Evolutionary conservation across 1,140 invertebrate species (phyloP).

Genomic region (Danaus melanippus): DNA sequence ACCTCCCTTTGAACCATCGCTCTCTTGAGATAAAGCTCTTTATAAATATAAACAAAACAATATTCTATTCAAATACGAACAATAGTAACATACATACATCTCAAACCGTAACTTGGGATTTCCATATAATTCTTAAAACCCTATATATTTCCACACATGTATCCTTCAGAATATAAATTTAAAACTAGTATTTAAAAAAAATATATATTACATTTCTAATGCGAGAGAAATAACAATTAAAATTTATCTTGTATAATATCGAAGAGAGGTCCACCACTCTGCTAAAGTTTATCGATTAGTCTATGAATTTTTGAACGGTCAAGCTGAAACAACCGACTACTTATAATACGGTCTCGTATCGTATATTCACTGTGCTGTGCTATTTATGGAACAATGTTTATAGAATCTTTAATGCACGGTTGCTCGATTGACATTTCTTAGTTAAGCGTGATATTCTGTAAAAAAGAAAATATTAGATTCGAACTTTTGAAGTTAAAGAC

Average conservation of each 20-base stretch:
- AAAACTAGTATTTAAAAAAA: too few relatives aligned
- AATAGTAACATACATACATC: too few relatives aligned
- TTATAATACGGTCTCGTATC: constrained; percentile 26
- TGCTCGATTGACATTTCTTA: constrained; percentile 38
- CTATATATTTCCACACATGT: too few relatives aligned
- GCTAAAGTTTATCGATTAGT: constrained; percentile 43
- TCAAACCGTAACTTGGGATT: too few relatives aligned
- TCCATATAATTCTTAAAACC: too few relatives aligned
- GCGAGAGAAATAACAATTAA: constrained; percentile 1
- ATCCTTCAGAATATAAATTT: too few relatives aligned
- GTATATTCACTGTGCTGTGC: constrained; percentile 38
- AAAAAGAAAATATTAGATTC: constrained; percentile 11
- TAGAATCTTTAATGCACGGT: constrained; percentile 48
- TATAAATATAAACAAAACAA: too few relatives aligned
- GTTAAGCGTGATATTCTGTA: constrained; percentile 20
- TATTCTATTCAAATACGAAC: too few relatives aligned
- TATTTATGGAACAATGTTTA: constrained; percentile 62
- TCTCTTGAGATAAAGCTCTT: too few relatives aligned
- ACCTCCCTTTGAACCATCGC: constrained; percentile 5
- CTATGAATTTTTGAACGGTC: constrained; percentile 54
- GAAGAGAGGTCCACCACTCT: constrained; percentile 25
- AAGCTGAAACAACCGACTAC: constrained; percentile 29
- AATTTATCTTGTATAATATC: constrained; percentile 12
- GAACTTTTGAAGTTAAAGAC: constrained; percentile 6
- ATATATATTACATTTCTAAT: too few relatives aligned